A percentile compares a stretch with the other conserved stretches of the same genome.
Evolutionary conservation across 2,888 invertebrate species (phyloP).

Genomic region (Smittia aterrima): DNA sequence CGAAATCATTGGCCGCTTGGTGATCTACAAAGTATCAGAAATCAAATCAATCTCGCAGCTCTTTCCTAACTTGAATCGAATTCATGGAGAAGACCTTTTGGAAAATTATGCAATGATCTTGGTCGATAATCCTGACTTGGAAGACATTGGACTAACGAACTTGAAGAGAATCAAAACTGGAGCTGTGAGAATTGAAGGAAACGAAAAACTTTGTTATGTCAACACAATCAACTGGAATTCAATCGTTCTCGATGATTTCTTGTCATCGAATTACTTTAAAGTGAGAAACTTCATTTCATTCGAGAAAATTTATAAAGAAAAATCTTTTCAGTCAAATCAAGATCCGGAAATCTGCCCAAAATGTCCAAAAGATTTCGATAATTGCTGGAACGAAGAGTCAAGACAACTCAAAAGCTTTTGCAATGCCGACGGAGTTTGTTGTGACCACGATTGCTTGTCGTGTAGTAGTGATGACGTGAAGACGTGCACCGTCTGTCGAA

Average conservation of each 20-base stretch:
- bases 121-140: conserved; percentile 72
- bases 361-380: conserved; percentile 55
- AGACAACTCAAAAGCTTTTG: conserved; percentile 64
- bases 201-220: conserved; percentile 84
- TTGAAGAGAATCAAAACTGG: conserved; percentile 80
- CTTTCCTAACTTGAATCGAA: conserved; percentile 91
- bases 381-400: conserved; percentile 78
- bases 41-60: conserved; percentile 77
- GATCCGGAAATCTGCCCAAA: conserved; percentile 64
- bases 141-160: conserved; percentile 80
- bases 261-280: not conserved
- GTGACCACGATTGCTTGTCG: conserved; percentile 78
- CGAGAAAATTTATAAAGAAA: not conserved
- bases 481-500: conserved; percentile 77
- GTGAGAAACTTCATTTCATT: not conserved
- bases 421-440: conserved; percentile 61
- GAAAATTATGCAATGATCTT: conserved; percentile 85
- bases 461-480: conserved; percentile 64
- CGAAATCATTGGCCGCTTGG: conserved; percentile 88
- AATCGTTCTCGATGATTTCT: conserved; percentile 47
- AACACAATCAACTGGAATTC: conserved; percentile 86
- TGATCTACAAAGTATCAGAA: conserved; percentile 79
- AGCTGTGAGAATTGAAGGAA: conserved; percentile 80
- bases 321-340: too few species aligned
- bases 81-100: conserved; percentile 82